Base-by-base conservation (phyloP, 2,797 vertebrate species). In the Eurystomus glaucurus region DNA sequence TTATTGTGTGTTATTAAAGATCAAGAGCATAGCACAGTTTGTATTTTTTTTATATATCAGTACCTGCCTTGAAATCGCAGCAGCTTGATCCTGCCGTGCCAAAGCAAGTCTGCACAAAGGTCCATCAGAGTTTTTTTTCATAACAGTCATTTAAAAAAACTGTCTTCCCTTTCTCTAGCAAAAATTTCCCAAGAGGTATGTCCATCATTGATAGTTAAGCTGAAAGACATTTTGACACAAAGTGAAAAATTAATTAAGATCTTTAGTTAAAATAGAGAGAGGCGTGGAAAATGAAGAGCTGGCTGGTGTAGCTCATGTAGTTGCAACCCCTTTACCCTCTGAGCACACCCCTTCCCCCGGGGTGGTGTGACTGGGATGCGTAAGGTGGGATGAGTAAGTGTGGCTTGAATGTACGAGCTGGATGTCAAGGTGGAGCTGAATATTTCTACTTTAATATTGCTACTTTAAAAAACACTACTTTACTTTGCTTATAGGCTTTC, bases 191-290 rank as follows among this genome's bases (percentile, higher is more conserved):
- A 52, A 46, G 88, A 82, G 66, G 9, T 48, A 17, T 4, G 35
- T 58, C 77, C 54, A 52, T 66, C 83, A 60, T 0, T 45, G 68
- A 80, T 22, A 51, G 66, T 6, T 1, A 1, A 4, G 8, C 46
- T 20, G 64, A 81, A 90, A 65, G 52, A 55, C 84, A 86, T 80
- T 87, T 62, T 87, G 60, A 58, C 33, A 50, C 33, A 60, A 95
- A 77, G 35, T 66, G 70, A 95, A 93, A 96, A 93, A 92, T 71
- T 84, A 91, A 96, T 93, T 89, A 55, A 28, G 55, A n/a, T 86
- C 60, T 85, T 82, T 82, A 89, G 92, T 95, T 96, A 85, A 95
- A 93, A 74, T 70, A 94, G 35, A 57, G 31, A 51, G 61, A 90
- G 23, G 46, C 23, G 8, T 60, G 54, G 85, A 37, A 60, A 84